Conservation (phyloP, 2,113 vertebrate genomes). For the Xiphophorus hellerii region DNA sequence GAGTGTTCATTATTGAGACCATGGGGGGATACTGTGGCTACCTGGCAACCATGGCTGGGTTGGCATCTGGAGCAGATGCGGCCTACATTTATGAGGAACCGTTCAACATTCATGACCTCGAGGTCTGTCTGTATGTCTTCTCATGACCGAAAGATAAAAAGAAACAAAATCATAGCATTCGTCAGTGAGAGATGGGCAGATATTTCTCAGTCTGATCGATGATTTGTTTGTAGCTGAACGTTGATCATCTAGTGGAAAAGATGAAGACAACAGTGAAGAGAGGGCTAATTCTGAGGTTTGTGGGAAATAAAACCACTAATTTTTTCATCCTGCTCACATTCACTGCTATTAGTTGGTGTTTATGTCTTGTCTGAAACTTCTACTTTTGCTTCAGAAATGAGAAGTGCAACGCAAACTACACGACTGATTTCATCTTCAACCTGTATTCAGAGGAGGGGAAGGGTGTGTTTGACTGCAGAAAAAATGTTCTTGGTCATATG, state of each 20-base stretch:
- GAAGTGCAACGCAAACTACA: constrained; percentile 88
- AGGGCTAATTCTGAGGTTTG: constrained; percentile 88
- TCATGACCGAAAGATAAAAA: neutral
- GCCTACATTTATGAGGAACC: constrained; percentile 92
- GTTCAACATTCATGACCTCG: constrained; percentile 88
- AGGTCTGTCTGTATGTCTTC: constrained; percentile 76
- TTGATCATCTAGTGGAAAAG: constrained; percentile 90
- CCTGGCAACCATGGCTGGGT: constrained; percentile 92
- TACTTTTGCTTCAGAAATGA: constrained; percentile 81
- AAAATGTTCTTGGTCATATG: constrained; percentile 94
- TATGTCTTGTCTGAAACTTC: neutral
- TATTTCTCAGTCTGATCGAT: constrained; percentile 9
- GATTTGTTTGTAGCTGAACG: constrained; percentile 80
- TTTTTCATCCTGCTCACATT: neutral
- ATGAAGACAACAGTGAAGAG: constrained; percentile 95
- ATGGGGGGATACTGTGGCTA: constrained; percentile 98
- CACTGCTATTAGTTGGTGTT: neutral
- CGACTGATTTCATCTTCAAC: constrained; percentile 91
- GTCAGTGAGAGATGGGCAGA: neutral
- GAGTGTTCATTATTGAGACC: constrained; percentile 95
- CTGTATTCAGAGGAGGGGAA: constrained; percentile 92
- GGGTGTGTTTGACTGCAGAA: constrained; percentile 91
- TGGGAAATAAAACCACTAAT: neutral
- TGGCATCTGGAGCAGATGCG: constrained; percentile 89
- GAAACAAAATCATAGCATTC: neutral